These are phyloP conservation scores for Vollenhovia emeryi DNA, from an alignment of 1,140 invertebrate genomes.

Conservation along the genomic window DNA sequence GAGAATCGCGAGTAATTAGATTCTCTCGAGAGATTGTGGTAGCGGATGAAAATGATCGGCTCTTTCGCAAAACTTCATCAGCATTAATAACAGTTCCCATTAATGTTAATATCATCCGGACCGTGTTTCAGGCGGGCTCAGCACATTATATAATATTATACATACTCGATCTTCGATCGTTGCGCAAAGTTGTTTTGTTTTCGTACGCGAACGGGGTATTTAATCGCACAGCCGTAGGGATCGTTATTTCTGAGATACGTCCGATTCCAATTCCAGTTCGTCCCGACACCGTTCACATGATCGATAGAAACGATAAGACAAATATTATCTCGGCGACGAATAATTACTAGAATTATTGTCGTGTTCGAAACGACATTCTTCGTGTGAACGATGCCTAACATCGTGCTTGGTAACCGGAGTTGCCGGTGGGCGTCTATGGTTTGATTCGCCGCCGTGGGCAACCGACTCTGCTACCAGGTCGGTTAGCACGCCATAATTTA, in stretches of 20 bases:
- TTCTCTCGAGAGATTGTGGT: conserved; percentile 9
- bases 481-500: conserved; percentile 28
- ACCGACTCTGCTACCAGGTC: conserved; percentile 26
- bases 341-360: not conserved
- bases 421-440: conserved; percentile 4
- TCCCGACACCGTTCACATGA: not conserved
- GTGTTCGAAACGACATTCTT: not conserved
- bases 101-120: conserved; percentile 1
- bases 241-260: not conserved
- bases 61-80: conserved; percentile 16
- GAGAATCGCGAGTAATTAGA: conserved; percentile 26
- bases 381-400: conserved; percentile 30
- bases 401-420: conserved; percentile 15
- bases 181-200: not conserved
- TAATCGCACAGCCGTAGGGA: not conserved
- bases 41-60: not conserved
- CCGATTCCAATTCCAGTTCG: not conserved
- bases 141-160: not conserved
- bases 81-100: conserved; percentile 26
- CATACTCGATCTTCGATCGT: not conserved
- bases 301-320: not conserved
- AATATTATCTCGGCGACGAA: not conserved
- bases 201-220: not conserved
- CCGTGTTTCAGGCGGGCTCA: not conserved
- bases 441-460: conserved; percentile 42